Base-by-base conservation (phyloP, 1,140 invertebrate genomes). In the Tetramorium alpestre region DNA sequence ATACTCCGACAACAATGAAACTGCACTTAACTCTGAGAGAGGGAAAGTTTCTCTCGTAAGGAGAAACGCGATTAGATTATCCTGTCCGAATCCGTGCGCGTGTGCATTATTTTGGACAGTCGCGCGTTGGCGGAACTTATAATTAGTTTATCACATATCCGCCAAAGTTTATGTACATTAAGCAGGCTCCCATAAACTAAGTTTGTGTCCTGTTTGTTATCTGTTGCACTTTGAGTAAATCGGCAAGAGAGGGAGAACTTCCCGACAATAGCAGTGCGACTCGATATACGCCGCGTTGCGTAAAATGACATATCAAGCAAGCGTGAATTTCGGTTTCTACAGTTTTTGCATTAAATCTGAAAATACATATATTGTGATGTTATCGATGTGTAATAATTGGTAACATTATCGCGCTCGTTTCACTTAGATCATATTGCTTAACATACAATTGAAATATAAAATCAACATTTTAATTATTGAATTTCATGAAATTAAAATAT, bases 121-220 rank as follows among this genome's bases (percentile, higher is more conserved):
- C 8, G 47, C 18, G 41, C 6, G 41, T n/a, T 6, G 69, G 28
- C 7, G 33, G 22, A 81, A 81, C 77, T 84, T 60, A 44, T 84
- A 84, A 84, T 84, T 84, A 84, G 69, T 84, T 84, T 81, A 47
- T 82, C 75, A 69, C 62, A 82, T 54, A 86, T 86, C 75, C 62
- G 49, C 33, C 47, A 44, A 80, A 65, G 49, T 86, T 81, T 49
- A 67, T 69, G 44, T 16, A 47, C 60, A 56, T 80, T 77, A 86
- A 67, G 65, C 75, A 67, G 41, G 54, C 51, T 58, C 60, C 25
- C 44, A 81, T 60, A 69, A 67, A 69, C 76, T 58, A 67, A 86
- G 85, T 86, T 86, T 86, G 18, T 13, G 64, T 51, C 47, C 58
- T 80, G 75, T 82, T 60, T 75, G 69, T 84, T 84, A 84, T 56